Percentiles rank a stretch among this genome's conserved stretches.
Evolutionary conservation across 2,113 vertebrate species (phyloP).

Genomic region (Atrichornis clamosus): DNA sequence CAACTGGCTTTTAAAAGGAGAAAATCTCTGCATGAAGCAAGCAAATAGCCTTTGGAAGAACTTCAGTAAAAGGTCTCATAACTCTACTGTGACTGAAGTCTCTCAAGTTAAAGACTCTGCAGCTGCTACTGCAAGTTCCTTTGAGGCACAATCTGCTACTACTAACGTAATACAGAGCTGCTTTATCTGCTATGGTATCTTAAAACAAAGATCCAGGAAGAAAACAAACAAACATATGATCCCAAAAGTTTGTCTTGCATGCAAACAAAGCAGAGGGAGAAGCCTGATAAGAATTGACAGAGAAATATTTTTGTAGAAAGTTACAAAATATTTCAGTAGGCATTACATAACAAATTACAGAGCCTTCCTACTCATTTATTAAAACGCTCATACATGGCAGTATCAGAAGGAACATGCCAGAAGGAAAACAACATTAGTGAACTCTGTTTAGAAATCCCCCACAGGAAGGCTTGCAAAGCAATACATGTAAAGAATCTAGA

Average conservation of each 20-base stretch:
- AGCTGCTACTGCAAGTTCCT: neutral
- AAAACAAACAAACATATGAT: neutral
- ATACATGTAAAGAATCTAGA: neutral
- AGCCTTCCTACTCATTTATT: neutral
- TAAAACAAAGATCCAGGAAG: neutral
- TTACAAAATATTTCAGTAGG: neutral
- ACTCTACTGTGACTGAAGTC: neutral
- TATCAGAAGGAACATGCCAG: neutral
- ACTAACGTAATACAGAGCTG: neutral
- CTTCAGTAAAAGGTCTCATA: neutral
- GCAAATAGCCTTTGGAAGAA: neutral
- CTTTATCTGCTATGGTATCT: neutral
- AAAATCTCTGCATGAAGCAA: neutral
- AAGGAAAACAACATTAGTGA: neutral
- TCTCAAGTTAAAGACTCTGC: neutral
- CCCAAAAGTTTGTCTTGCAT: neutral
- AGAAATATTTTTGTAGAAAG: neutral
- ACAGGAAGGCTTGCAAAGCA: neutral
- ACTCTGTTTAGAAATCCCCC: neutral
- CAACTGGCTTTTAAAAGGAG: neutral
- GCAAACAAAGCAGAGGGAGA: neutral
- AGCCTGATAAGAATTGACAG: neutral
- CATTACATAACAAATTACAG: neutral
- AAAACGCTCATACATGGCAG: neutral
- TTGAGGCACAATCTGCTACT: neutral